Base-by-base conservation (phyloP, 2,888 invertebrate genomes). In the Apodemia mormo region DNA sequence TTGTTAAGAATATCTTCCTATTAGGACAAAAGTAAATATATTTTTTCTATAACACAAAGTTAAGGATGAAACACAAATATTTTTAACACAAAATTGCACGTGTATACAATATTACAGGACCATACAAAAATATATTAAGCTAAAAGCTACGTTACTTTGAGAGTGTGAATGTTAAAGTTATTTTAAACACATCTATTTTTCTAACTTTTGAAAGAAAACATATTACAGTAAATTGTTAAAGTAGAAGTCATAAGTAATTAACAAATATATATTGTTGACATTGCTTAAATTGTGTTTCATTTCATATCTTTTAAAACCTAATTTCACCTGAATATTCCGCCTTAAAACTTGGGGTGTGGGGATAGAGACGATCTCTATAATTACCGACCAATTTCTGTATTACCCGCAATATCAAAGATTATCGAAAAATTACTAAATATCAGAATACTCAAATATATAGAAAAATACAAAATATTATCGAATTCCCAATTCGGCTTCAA, bases 181-280 rank as follows among this genome's bases (percentile, higher is more conserved):
- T 81, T 85, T 79, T 80, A 45, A 76, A 86, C 84, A 86, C 87
- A 86, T 84, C 85, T 90, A 90, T 90, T 90, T 90, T 90, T 90
- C 89, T 90, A 90, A 81, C 78, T 85, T 77, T 82, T 78, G 81
- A 82, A 81, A 80, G 82, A 82, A 84, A 84, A 85, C 75, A 81
- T 85, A 85, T 88, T 85, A 86, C 74, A 80, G 80, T 80, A 82
- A 85, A 83, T 86, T 90, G 89, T 87, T 82, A 81, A 85, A 81
- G 85, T 84, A 85, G 80, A 78, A 81, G 79, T 87, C 82, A 83
- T 85, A 82, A 82, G 76, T 73, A 72, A 81, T 84, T 86, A 58
- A 89, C 85, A 85, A 77, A 85, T 84, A 85, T 87, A 89, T 88
- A 92, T 90, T 93, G 93, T 93, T 92, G 92, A 92, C 83, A 90